Evolutionary conservation across 2,888 invertebrate genomes (phyloP), one percentile per base, ranked within the genome.

Genomic region (Actias luna): DNA sequence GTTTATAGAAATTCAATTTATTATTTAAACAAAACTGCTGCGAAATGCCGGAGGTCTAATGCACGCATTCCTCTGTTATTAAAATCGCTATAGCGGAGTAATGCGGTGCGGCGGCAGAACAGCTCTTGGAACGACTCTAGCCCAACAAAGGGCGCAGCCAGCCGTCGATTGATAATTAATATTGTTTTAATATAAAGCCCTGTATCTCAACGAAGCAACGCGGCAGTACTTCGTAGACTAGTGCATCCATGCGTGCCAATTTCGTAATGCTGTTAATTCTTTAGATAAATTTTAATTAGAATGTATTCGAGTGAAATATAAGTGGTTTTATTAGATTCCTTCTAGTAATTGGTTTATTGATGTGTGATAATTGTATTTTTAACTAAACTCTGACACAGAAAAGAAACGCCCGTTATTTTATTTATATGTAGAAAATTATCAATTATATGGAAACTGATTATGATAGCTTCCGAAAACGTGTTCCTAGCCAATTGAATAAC

Each of bases 11-110:
- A 84, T 87, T 73, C 77, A 83, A 86, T 88, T 86, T 88, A 86
- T 84, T 84, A 85, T 88, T 87, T 85, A 87, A 85, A 87, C 85
- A 85, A 83, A 83, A 84, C 75, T 79, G 75, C 79, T 78, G 76
- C 76, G 77, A 84, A 85, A 88, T 84, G 79, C 81, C 82, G 72
- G 74, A 78, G 85, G 83, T 84, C 82, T 82, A 84, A 84, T 84
- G 85, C 79, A 85, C 80, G 84, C 87, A 89, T 89, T 83, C 87
- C 87, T 76, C 71, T 79, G 80, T 86, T 89, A 88, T 88, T 86
- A 86, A 88, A 87, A 39, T 64, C 69, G 67, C 57, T 75, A 64
- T 63, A 74, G 75, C 75, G 42, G 42, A 42, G 42, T n/a, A n/a
- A n/a, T n/a, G n/a, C 42, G 8, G 18, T 5, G 36, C 36, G 69